Conservation (phyloP, 1,140 invertebrate species). For the Aphelinus certus region DNA sequence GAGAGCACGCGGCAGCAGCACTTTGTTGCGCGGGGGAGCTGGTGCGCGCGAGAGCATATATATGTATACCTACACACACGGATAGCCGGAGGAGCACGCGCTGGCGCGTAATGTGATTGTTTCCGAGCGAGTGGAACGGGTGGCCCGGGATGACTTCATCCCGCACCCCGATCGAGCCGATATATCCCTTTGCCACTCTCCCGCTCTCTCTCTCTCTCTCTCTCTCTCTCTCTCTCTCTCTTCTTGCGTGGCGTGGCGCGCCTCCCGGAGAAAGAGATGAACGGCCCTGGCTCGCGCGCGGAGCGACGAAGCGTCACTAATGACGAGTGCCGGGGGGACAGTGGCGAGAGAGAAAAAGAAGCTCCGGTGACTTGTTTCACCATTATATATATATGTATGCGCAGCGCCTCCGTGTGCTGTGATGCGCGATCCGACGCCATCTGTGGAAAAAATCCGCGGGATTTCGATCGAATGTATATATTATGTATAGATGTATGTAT, state of each 20-base stretch:
- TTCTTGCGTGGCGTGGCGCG: no score
- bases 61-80: no score
- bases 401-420: no score
- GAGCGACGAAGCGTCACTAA: constrained; percentile 43
- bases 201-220: constrained; percentile 39
- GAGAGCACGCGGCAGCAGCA: background rate
- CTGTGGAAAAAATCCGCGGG: no score
- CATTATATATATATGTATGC: no score
- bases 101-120: constrained; percentile 63
- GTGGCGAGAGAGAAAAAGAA: constrained; percentile 1
- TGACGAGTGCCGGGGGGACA: constrained; percentile 36
- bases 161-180: constrained; percentile 8
- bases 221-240: no score
- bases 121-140: constrained; percentile 57
- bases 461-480: no score
- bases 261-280: constrained; percentile 6
- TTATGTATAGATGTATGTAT: no score
- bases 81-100: constrained; percentile 10
- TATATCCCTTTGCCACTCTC: constrained; percentile 39
- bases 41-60: background rate
- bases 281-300: background rate
- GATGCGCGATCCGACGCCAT: no score
- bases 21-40: constrained; percentile 26
- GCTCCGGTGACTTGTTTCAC: background rate
- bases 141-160: constrained; percentile 60